Percentiles rank a stretch among this genome's conserved stretches.
phyloP scores from a whole-genome alignment of 2,888 invertebrate genomes.

The Hipparchia semele region DNA sequence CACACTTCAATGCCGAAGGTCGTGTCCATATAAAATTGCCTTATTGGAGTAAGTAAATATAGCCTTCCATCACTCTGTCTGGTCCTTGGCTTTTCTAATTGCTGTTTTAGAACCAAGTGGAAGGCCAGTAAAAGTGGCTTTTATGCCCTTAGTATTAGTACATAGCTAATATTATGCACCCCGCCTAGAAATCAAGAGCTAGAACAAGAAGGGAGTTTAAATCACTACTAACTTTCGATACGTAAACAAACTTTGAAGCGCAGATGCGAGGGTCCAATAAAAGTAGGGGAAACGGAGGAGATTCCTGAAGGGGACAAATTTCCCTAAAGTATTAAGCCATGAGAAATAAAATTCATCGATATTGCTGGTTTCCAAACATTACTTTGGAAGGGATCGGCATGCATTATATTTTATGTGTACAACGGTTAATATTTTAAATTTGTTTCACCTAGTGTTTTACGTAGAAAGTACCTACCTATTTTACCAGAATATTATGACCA shows the following conservation, averaged over 20 bases:
- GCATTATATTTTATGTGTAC: conserved; percentile 35
- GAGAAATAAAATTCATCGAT: conserved; percentile 77
- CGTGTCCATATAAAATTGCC: too few relatives aligned
- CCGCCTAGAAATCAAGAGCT: neutral
- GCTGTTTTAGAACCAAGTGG: too few relatives aligned
- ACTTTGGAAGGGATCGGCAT: conserved; percentile 39
- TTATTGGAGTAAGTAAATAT: too few relatives aligned
- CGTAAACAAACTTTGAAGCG: conserved; percentile 73
- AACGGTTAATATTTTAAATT: neutral
- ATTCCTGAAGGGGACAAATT: conserved; percentile 68
- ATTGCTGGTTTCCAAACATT: conserved; percentile 63
- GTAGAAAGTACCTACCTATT: neutral
- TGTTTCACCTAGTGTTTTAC: neutral
- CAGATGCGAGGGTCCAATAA: conserved; percentile 77
- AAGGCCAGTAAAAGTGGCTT: too few relatives aligned
- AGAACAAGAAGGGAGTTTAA: conserved; percentile 50
- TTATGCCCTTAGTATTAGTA: neutral
- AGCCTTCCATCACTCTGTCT: too few relatives aligned
- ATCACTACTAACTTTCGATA: conserved; percentile 67
- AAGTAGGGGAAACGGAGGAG: conserved; percentile 64
- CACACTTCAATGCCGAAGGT: too few relatives aligned
- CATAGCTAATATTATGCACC: neutral
- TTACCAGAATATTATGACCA: too few relatives aligned
- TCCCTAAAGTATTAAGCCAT: conserved; percentile 73
- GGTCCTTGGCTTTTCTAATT: too few relatives aligned